Percentiles rank a stretch among this genome's conserved stretches.
Conservation (phyloP, 2,797 vertebrate genomes). For the Loris lydekkerianus region DNA sequence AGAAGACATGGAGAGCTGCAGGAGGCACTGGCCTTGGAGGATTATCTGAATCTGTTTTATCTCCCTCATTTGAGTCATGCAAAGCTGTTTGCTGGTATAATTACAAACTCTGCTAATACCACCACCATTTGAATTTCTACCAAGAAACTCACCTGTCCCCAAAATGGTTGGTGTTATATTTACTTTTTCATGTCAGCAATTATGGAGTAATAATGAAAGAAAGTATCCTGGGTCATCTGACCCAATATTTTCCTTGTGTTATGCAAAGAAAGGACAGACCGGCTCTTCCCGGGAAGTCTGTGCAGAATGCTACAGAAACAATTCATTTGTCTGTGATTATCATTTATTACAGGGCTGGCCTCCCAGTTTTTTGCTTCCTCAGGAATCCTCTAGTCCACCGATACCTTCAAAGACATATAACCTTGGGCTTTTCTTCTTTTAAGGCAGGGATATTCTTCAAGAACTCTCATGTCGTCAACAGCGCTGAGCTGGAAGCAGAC, state of each 20-base stretch:
- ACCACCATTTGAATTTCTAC: constrained; percentile 28
- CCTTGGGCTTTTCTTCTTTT: constrained; percentile 60
- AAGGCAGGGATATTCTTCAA: not conserved
- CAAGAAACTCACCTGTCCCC: constrained; percentile 56
- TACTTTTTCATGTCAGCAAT: not conserved
- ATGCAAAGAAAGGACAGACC: constrained; percentile 5
- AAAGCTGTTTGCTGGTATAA: constrained; percentile 65
- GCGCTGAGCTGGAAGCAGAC: not conserved
- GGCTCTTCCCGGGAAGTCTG: not conserved
- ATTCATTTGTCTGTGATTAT: not conserved
- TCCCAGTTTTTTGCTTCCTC: not conserved
- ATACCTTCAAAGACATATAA: constrained; percentile 20
- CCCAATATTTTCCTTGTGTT: constrained; percentile 11
- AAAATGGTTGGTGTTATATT: not conserved
- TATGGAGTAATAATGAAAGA: constrained; percentile 37
- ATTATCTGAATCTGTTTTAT: constrained; percentile 81
- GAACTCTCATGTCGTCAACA: not conserved
- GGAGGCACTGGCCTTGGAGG: constrained; percentile 71
- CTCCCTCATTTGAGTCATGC: constrained; percentile 73
- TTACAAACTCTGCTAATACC: constrained; percentile 60
- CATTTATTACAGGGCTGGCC: not conserved
- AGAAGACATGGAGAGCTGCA: constrained; percentile 66
- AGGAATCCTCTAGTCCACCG: not conserved
- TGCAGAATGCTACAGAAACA: not conserved
- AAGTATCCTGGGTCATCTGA: not conserved